Percentiles rank a stretch among this genome's conserved stretches.
Conservation (phyloP, 2,113 vertebrate genomes). For the Brevimyrus niger region DNA sequence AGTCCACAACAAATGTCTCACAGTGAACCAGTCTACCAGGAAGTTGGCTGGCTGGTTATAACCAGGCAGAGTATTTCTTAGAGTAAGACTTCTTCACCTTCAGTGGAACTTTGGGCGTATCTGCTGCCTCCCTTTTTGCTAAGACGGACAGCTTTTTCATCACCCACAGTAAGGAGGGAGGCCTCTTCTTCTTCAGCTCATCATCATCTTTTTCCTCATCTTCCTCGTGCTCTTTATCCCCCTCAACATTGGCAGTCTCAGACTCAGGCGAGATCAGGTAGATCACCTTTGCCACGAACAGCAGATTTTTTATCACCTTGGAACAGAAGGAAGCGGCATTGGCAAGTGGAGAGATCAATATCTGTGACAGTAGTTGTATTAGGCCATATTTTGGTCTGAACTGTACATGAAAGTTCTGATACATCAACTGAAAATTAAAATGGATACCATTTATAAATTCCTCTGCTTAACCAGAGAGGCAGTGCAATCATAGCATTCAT, state of each 20-base stretch:
- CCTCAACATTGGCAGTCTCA: constrained; percentile 32
- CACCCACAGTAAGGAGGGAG: constrained; percentile 77
- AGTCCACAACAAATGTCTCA: background rate
- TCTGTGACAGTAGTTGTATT: background rate
- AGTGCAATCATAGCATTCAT: background rate
- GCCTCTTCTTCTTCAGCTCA: constrained; percentile 46
- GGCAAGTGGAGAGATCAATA: constrained; percentile 4
- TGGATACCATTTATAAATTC: background rate
- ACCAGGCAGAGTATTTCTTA: background rate
- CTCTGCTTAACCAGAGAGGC: background rate
- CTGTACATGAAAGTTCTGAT: background rate
- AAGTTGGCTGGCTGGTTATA: background rate
- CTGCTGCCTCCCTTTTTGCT: constrained; percentile 81
- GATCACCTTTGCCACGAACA: constrained; percentile 85
- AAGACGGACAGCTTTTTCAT: constrained; percentile 78
- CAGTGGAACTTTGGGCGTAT: constrained; percentile 74
- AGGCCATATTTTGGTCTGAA: background rate
- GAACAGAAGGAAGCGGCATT: background rate
- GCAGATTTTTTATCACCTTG: constrained; percentile 91
- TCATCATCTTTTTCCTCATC: constrained; percentile 35
- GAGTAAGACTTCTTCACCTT: constrained; percentile 62
- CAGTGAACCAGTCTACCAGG: background rate
- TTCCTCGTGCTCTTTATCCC: constrained; percentile 23
- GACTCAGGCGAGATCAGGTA: constrained; percentile 73
- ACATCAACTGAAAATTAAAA: background rate